Evolutionary conservation across 2,888 invertebrate genomes (phyloP).

Genomic region (Perithous albicinctus): DNA sequence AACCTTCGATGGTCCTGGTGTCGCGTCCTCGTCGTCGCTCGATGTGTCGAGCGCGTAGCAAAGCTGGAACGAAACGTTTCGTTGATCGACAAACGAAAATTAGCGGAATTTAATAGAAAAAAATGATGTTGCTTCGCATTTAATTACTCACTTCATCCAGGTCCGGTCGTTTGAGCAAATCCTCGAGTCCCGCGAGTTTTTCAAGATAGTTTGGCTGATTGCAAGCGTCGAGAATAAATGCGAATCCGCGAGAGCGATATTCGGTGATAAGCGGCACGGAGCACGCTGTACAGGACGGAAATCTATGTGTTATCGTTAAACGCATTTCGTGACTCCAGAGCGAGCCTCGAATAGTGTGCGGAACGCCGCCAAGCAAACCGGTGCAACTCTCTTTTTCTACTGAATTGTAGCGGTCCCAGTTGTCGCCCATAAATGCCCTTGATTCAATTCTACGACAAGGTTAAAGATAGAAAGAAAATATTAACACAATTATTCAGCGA

Average conservation of each 20-base stretch:
- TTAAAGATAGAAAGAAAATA: not conserved
- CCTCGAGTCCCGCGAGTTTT: slow-evolving; percentile 87
- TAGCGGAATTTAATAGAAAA: not conserved
- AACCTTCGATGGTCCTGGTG: slow-evolving; percentile 41
- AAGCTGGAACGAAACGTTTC: slow-evolving; percentile 74
- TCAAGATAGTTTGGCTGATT: slow-evolving; percentile 88
- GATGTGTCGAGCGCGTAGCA: slow-evolving; percentile 79
- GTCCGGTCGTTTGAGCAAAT: slow-evolving; percentile 80
- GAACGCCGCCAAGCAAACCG: slow-evolving; percentile 92
- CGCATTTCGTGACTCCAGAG: slow-evolving; percentile 93
- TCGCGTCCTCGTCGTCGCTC: slow-evolving; percentile 75
- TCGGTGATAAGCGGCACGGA: slow-evolving; percentile 86
- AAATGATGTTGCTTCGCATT: not conserved
- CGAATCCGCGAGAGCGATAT: slow-evolving; percentile 83
- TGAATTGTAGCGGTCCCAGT: slow-evolving; percentile 82
- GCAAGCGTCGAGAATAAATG: slow-evolving; percentile 87
- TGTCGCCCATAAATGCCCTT: slow-evolving; percentile 84
- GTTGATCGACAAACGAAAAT: not conserved
- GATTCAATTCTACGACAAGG: slow-evolving; percentile 77
- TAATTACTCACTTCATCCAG: slow-evolving; percentile 80
- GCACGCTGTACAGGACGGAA: slow-evolving; percentile 97
- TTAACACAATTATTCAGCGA: not conserved
- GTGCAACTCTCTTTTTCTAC: slow-evolving; percentile 83
- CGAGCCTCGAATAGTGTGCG: slow-evolving; percentile 97
- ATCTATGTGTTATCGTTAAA: slow-evolving; percentile 93